A percentile compares a stretch with the other conserved stretches of the same genome.
These are phyloP conservation scores for Neoniphon sammara DNA, from an alignment of 2,797 vertebrate species.

Conservation along the genomic window DNA sequence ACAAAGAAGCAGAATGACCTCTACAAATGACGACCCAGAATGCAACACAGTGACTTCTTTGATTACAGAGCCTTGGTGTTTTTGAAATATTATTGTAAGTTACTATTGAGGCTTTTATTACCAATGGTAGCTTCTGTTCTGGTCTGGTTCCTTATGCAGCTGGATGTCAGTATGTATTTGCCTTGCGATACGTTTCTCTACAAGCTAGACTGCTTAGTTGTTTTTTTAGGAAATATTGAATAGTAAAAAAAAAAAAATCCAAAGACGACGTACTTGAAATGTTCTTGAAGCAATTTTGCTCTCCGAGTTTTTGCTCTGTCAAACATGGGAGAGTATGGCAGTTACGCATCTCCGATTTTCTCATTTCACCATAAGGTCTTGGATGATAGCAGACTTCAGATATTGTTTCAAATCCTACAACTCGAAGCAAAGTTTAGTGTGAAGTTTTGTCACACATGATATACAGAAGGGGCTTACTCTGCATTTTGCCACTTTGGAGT, in stretches of 20 bases:
- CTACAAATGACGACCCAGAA: too few species aligned
- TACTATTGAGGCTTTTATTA: too few species aligned
- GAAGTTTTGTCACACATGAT: slow-evolving; percentile 59
- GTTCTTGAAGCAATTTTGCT: slow-evolving; percentile 9
- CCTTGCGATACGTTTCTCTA: not conserved
- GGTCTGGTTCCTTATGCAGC: too few species aligned
- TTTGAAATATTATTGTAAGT: too few species aligned
- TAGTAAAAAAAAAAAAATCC: not conserved
- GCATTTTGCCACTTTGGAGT: slow-evolving; percentile 36
- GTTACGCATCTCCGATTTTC: slow-evolving; percentile 26
- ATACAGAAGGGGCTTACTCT: slow-evolving; percentile 54
- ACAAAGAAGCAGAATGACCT: too few species aligned
- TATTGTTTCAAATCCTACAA: slow-evolving; percentile 44
- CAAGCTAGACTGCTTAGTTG: slow-evolving; percentile 14
- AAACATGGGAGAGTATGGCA: slow-evolving; percentile 6
- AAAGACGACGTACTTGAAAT: slow-evolving; percentile 13
- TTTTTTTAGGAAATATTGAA: slow-evolving; percentile 45
- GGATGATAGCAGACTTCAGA: slow-evolving; percentile 26
- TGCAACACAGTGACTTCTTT: too few species aligned
- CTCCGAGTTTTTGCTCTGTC: slow-evolving; percentile 4
- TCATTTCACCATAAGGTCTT: slow-evolving; percentile 5
- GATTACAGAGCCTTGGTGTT: too few species aligned
- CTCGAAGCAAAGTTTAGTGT: slow-evolving; percentile 40
- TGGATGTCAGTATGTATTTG: too few species aligned
- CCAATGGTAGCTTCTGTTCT: too few species aligned